Percentiles rank a stretch among this genome's conserved stretches.
Evolutionary conservation across 1,140 invertebrate species (phyloP).

Genomic region (Dryas iulia): DNA sequence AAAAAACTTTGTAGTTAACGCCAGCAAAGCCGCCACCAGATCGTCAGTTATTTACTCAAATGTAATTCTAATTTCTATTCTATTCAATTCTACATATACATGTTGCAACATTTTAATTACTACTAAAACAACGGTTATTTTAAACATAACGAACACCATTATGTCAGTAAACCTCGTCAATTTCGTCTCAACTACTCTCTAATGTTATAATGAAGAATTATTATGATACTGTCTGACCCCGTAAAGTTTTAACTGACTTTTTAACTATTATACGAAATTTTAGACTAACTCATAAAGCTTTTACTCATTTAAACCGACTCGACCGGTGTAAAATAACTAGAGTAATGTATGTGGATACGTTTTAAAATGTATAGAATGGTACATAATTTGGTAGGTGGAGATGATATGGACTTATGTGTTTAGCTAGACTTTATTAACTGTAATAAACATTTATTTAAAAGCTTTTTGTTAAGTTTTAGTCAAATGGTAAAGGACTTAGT

Average conservation of each 20-base stretch:
- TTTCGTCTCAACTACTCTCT: not conserved
- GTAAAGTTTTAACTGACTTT: constrained; percentile 12
- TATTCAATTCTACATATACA: no score
- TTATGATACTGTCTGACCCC: constrained; percentile 9
- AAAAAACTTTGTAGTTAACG: no score
- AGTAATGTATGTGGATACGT: not conserved
- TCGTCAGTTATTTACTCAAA: no score
- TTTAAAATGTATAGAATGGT: not conserved
- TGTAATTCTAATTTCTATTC: no score
- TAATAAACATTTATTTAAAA: not conserved
- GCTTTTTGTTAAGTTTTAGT: no score
- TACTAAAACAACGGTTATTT: no score
- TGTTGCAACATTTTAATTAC: no score
- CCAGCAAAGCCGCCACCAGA: no score
- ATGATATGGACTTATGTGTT: not conserved
- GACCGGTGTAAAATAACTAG: not conserved
- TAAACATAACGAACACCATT: not conserved
- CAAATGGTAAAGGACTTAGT: no score
- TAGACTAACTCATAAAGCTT: constrained; percentile 15
- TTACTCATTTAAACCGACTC: not conserved
- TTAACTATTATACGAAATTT: not conserved
- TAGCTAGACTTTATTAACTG: not conserved
- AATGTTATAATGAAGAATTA: constrained; percentile 1
- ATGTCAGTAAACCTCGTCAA: not conserved
- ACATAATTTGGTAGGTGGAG: not conserved